These are phyloP conservation scores for Suncus etruscus DNA, from an alignment of 2,113 vertebrate species.

Conservation along the genomic window DNA sequence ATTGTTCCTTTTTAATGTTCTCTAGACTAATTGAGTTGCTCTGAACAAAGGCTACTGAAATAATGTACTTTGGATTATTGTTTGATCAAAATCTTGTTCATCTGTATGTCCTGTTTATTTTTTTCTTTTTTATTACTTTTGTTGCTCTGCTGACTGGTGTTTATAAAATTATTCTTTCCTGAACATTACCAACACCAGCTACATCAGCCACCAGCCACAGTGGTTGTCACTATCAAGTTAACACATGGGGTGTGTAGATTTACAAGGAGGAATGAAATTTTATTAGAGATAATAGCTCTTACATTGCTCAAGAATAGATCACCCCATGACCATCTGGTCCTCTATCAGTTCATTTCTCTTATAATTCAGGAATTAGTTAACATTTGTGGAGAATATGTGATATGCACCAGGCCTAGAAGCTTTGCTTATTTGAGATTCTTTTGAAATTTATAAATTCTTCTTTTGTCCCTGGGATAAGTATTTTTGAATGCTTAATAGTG, in stretches of 20 bases:
- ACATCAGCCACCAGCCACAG: neutral
- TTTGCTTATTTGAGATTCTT: constrained; percentile 3
- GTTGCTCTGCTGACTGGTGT: neutral
- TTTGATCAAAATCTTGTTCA: no score
- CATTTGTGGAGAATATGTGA: neutral
- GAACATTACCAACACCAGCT: neutral
- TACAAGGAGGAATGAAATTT: constrained; percentile 66
- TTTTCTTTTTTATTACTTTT: constrained; percentile 49
- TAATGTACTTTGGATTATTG: no score
- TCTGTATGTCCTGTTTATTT: no score
- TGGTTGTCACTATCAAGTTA: neutral
- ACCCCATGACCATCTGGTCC: constrained; percentile 64
- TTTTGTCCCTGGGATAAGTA: neutral
- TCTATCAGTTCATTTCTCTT: constrained; percentile 63
- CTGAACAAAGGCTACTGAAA: no score
- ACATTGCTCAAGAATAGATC: constrained; percentile 63
- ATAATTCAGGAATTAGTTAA: constrained; percentile 54
- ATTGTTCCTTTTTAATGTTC: no score
- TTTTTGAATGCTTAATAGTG: neutral
- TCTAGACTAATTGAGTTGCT: no score
- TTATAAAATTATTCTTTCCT: constrained; percentile 40
- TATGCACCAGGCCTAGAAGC: constrained; percentile 51
- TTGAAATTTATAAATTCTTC: constrained; percentile 52
- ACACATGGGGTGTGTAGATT: constrained; percentile 58
- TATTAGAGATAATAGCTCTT: constrained; percentile 68